phyloP scores from a whole-genome alignment of 2,888 invertebrate genomes.

The Dioctria rufipes region DNA sequence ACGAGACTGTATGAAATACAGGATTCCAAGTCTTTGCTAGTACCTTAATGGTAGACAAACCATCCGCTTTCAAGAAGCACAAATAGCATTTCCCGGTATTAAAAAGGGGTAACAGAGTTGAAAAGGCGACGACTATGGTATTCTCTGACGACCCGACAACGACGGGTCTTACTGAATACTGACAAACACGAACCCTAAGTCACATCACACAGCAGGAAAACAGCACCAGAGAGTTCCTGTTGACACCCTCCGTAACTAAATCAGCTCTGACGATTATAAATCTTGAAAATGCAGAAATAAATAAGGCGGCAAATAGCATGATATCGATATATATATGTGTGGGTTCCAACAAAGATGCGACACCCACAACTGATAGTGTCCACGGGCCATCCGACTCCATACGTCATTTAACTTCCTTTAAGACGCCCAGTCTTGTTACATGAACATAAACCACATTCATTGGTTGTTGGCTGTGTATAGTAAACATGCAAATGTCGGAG shows the following conservation, averaged over 20 bases:
- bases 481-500: conserved; percentile 53
- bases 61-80: conserved; percentile 28
- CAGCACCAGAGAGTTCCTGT: conserved; percentile 58
- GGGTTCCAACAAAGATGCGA: conserved; percentile 38
- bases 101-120: conserved; percentile 38
- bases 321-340: conserved; percentile 49
- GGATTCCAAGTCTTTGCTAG: too few relatives aligned
- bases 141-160: too few relatives aligned
- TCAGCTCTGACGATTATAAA: conserved; percentile 59
- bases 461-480: too few relatives aligned
- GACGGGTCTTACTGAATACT: too few relatives aligned
- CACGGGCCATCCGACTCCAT: conserved; percentile 42
- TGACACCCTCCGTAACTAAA: conserved; percentile 59
- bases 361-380: conserved; percentile 42
- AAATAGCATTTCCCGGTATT: too few relatives aligned
- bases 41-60: conserved; percentile 41
- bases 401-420: conserved; percentile 51
- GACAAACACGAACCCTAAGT: conserved; percentile 56
- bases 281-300: conserved; percentile 57
- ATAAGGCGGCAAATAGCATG: conserved; percentile 55
- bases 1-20: too few relatives aligned
- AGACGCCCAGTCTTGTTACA: conserved; percentile 49
- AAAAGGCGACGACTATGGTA: conserved; percentile 31
- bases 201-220: conserved; percentile 59
- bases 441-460: conserved; percentile 45